A percentile compares a stretch with the other conserved stretches of the same genome.
These are phyloP conservation scores for Malacoraja senta DNA, from an alignment of 2,797 vertebrate species.

Conservation along the genomic window DNA sequence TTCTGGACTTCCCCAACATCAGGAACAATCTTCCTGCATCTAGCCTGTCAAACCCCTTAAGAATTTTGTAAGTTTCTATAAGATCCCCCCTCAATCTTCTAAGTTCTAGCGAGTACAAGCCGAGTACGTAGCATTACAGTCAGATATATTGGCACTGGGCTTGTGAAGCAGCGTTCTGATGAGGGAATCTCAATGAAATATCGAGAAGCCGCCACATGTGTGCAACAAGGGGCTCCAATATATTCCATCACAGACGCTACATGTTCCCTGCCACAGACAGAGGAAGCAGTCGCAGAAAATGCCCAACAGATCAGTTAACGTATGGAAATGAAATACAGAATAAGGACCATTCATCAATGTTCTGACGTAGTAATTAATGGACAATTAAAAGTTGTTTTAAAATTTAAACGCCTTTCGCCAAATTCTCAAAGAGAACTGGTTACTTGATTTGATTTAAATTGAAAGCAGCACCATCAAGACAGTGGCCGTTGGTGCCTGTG, in stretches of 20 bases:
- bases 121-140: too few species aligned
- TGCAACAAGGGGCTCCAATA: neutral
- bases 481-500: neutral
- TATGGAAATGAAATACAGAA: neutral
- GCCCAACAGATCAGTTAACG: neutral
- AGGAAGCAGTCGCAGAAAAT: neutral
- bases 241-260: neutral
- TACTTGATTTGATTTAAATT: neutral
- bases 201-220: neutral
- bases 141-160: too few species aligned
- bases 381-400: neutral
- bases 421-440: neutral
- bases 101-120: too few species aligned
- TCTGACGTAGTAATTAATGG: neutral
- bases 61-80: too few species aligned
- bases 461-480: neutral
- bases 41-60: too few species aligned
- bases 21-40: too few species aligned
- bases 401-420: neutral
- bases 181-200: neutral
- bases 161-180: neutral
- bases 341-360: neutral
- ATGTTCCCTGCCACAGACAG: neutral
- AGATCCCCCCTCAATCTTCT: too few species aligned
- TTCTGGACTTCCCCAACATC: too few species aligned